Base-by-base conservation (phyloP, 1,140 invertebrate genomes). In the Hesperophylax magnus region DNA sequence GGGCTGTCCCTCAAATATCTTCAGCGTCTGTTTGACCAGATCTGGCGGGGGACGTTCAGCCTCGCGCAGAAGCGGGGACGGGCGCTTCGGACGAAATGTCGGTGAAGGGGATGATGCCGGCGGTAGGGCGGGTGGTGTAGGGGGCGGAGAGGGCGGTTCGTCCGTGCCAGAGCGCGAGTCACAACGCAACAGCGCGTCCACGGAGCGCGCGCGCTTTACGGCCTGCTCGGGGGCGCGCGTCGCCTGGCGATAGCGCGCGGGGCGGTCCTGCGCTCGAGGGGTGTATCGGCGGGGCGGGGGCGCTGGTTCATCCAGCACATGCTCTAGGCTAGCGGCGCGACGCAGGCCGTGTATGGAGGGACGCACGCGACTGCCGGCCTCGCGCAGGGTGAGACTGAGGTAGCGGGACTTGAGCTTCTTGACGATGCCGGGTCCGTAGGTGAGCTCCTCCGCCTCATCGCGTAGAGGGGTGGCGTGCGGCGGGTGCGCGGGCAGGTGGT, bases 381-480 rank as follows among this genome's bases (percentile, higher is more conserved):
- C 94, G 9, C 95, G 90, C 69, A 96, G 87, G 2, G 95, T 95
- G 53, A 97, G 89, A 85, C 94, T 96, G 77, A 97, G 91, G 86
- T 97, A 97, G 84, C 95, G 94, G 85, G 94, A 95, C 85, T 95
- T 94, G 60, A 97, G 90, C 85, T 94, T 95, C 84, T 95, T 96
- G 5, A 98, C 97, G 85, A 98, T 97, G 8, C 97, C 97, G 11
- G 97, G 97, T 0, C 97, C 97, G 89, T 98, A 98, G 84, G 95
- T 94, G 20, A 97, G 87, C 85, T 97, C 96, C 88, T 97, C 95
- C 77, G 22, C 56, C 65, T 31, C 90, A 75, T 86, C 87, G 67
- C 88, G 86, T 80, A 22, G 61, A 65, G 74, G 63, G 80, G 47
- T n/a, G 39, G 67, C 63, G 34, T 20, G 53, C 75, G 39, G 47